phyloP scores from a whole-genome alignment of 2,113 vertebrate species.

The Hippocampus zosterae region DNA sequence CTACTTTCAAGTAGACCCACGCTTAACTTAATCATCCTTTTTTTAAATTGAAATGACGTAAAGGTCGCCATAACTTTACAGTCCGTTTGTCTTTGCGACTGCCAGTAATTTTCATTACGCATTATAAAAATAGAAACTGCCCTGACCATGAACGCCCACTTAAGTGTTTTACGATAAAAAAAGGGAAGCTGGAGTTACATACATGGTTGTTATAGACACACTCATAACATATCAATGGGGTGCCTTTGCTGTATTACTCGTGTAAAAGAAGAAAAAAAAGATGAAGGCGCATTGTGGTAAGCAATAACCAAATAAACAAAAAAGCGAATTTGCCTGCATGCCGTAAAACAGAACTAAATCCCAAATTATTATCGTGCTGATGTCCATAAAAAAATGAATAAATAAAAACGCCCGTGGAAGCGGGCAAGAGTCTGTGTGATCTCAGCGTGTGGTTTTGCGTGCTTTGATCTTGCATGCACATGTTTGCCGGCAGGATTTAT shows the following conservation, averaged over 20 bases:
- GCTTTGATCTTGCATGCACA: constrained; percentile 9
- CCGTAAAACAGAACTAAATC: background rate
- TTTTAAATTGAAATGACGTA: too few species aligned
- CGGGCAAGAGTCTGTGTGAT: background rate
- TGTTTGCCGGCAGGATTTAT: background rate
- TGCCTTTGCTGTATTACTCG: background rate
- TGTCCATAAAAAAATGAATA: background rate
- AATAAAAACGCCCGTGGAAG: background rate
- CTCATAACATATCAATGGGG: background rate
- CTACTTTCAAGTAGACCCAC: too few species aligned
- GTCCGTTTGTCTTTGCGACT: background rate
- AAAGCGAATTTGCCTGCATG: background rate
- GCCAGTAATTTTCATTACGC: background rate
- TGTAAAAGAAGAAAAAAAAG: too few species aligned
- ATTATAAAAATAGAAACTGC: background rate
- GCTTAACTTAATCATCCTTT: too few species aligned
- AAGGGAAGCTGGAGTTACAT: background rate
- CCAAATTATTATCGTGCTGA: background rate
- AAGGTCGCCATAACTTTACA: background rate
- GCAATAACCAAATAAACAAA: background rate
- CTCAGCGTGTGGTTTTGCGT: constrained; percentile 1
- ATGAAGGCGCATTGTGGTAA: background rate
- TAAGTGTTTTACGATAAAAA: background rate
- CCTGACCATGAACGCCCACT: background rate
- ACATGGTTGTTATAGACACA: background rate